Evolutionary conservation across 2,888 invertebrate species (phyloP).

Genomic region (Cataglyphis rosenhaueri): DNA sequence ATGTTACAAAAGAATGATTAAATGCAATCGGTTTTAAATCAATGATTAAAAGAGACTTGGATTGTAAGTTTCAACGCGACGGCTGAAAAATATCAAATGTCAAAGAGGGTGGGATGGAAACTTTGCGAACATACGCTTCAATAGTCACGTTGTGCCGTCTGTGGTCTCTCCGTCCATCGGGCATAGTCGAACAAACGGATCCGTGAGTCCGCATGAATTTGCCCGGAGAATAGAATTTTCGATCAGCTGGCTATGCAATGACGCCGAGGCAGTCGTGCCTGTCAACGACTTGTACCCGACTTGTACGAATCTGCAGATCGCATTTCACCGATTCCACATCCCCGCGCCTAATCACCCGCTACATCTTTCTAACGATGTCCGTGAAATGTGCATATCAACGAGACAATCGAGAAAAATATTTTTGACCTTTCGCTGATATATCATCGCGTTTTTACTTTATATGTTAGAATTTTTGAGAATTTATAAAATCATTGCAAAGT

Average conservation of each 20-base stretch:
- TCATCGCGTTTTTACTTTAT: background rate
- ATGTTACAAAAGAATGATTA: background rate
- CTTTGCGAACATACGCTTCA: background rate
- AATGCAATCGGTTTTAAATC: background rate
- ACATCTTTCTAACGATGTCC: slow-evolving; percentile 21
- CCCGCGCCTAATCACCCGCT: slow-evolving; percentile 24
- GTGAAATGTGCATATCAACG: slow-evolving; percentile 13
- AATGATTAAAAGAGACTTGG: background rate
- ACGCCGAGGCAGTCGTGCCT: slow-evolving; percentile 13
- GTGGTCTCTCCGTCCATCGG: slow-evolving; percentile 13
- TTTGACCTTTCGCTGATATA: slow-evolving; percentile 35
- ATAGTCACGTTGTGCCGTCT: slow-evolving; percentile 14
- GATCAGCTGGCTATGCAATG: slow-evolving; percentile 31
- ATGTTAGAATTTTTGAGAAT: background rate
- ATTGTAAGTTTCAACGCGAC: background rate
- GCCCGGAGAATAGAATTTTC: slow-evolving; percentile 42
- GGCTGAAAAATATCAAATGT: slow-evolving; percentile 7
- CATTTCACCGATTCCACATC: slow-evolving; percentile 26
- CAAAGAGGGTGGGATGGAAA: slow-evolving; percentile 9
- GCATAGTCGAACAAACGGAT: slow-evolving; percentile 6
- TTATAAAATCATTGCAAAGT: background rate
- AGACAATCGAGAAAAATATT: slow-evolving; percentile 37
- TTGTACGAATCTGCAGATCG: slow-evolving; percentile 41
- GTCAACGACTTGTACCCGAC: slow-evolving; percentile 39
- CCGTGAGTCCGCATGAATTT: slow-evolving; percentile 41